phyloP scores from a whole-genome alignment of 2,888 invertebrate genomes.

The Scaptomyza flava region DNA sequence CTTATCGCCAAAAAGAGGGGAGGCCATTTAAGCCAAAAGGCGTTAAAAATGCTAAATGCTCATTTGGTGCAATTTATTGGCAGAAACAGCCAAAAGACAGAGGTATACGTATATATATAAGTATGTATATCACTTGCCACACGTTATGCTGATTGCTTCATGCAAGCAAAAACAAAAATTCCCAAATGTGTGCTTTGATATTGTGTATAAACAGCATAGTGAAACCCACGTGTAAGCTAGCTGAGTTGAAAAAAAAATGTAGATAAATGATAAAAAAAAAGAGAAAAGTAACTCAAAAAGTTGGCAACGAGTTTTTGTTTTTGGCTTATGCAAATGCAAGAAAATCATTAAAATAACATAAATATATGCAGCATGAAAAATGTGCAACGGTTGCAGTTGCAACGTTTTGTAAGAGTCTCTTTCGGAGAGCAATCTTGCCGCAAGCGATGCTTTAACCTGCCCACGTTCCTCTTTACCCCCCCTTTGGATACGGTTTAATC shows the following conservation, averaged over 20 bases:
- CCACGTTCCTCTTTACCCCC: conserved; percentile 13
- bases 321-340: conserved; percentile 50
- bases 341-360: conserved; percentile 56
- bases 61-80: conserved; percentile 70
- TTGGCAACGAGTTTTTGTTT: conserved; percentile 32
- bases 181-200: conserved; percentile 18
- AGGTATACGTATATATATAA: conserved; percentile 43
- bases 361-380: conserved; percentile 60
- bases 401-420: conserved; percentile 2
- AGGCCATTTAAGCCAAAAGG: conserved; percentile 52
- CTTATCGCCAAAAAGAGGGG: conserved; percentile 54
- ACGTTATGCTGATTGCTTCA: conserved; percentile 45
- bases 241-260: not conserved
- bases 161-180: conserved; percentile 9
- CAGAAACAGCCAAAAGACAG: conserved; percentile 32
- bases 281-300: conserved; percentile 20
- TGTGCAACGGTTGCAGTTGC: conserved; percentile 59
- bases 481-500: conserved; percentile 15
- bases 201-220: conserved; percentile 14
- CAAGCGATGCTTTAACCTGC: conserved; percentile 40
- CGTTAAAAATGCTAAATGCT: conserved; percentile 75
- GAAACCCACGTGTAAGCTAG: conserved; percentile 40
- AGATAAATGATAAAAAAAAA: not conserved
- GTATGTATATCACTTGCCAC: conserved; percentile 47
- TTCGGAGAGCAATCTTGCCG: conserved; percentile 22